These are phyloP conservation scores for Drosophila emarginata DNA, from an alignment of 2,888 invertebrate species.

Conservation along the genomic window DNA sequence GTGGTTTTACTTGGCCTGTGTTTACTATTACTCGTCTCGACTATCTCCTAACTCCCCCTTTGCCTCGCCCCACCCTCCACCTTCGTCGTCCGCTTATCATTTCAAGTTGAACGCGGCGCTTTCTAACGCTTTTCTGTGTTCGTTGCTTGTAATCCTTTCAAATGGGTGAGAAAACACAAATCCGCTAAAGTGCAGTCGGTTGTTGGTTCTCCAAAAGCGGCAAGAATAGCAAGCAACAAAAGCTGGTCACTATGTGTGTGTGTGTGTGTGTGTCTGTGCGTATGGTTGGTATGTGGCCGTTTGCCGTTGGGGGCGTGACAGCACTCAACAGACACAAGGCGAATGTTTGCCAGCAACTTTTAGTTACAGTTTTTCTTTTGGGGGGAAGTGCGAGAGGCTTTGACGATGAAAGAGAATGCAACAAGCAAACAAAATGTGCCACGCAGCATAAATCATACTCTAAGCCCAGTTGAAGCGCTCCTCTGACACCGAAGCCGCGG, in stretches of 20 bases:
- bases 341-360: slow-evolving; percentile 74
- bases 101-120: slow-evolving; percentile 46
- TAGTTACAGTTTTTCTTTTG: slow-evolving; percentile 53
- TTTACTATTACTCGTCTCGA: neutral
- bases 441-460: slow-evolving; percentile 64
- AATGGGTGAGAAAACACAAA: slow-evolving; percentile 76
- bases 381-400: neutral
- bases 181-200: slow-evolving; percentile 73
- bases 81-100: neutral
- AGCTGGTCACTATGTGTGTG: slow-evolving; percentile 5
- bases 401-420: slow-evolving; percentile 20
- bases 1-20: neutral
- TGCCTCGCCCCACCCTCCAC: neutral
- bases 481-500: neutral
- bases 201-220: slow-evolving; percentile 38
- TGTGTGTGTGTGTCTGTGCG: no score
- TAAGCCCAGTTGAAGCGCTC: slow-evolving; percentile 28
- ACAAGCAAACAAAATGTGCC: slow-evolving; percentile 61
- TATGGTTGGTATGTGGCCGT: no score
- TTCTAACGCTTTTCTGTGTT: slow-evolving; percentile 50
- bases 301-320: slow-evolving; percentile 33
- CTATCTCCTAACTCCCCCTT: no score
- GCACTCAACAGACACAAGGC: slow-evolving; percentile 66
- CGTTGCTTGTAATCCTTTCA: slow-evolving; percentile 59
- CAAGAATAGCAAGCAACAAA: slow-evolving; percentile 18